Percentiles rank a stretch among this genome's conserved stretches.
These are phyloP conservation scores for Caretta caretta DNA, from an alignment of 2,113 vertebrate species.

Conservation along the genomic window DNA sequence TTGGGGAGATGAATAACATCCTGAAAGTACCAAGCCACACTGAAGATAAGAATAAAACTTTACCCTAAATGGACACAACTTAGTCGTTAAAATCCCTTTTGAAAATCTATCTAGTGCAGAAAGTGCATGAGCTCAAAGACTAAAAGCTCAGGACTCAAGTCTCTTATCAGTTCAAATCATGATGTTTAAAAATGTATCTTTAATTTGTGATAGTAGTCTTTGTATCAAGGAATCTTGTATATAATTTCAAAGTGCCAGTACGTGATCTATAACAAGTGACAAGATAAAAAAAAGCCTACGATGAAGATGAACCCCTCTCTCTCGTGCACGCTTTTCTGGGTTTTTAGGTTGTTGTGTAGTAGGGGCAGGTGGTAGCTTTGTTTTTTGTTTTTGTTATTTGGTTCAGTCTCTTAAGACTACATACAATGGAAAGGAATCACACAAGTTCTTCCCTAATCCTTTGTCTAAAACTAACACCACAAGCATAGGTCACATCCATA, in stretches of 20 bases:
- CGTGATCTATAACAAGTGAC: rapidly evolving
- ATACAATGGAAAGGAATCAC: neutral
- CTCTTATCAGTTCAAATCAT: neutral
- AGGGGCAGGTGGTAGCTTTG: neutral
- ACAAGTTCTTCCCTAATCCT: neutral
- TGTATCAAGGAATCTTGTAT: too few species aligned
- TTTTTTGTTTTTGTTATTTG: neutral
- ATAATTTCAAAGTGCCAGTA: neutral
- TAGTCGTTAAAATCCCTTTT: neutral
- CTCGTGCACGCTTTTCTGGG: neutral
- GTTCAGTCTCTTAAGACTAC: neutral
- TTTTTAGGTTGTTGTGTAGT: neutral
- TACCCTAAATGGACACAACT: conserved; percentile 59
- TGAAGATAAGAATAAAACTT: conserved; percentile 28
- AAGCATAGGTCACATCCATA: neutral
- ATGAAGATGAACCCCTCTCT: neutral
- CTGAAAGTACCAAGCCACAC: neutral
- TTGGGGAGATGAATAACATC: neutral
- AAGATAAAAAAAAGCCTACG: rapidly evolving
- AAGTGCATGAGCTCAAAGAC: rapidly evolving
- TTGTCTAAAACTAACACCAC: neutral
- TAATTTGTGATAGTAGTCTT: neutral
- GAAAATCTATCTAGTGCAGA: rapidly evolving
- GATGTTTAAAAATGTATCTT: rapidly evolving
- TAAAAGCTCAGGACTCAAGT: neutral